A percentile compares a stretch with the other conserved stretches of the same genome.
These are phyloP conservation scores for Drosophila seclusa DNA, from an alignment of 2,888 invertebrate species.

Conservation along the genomic window DNA sequence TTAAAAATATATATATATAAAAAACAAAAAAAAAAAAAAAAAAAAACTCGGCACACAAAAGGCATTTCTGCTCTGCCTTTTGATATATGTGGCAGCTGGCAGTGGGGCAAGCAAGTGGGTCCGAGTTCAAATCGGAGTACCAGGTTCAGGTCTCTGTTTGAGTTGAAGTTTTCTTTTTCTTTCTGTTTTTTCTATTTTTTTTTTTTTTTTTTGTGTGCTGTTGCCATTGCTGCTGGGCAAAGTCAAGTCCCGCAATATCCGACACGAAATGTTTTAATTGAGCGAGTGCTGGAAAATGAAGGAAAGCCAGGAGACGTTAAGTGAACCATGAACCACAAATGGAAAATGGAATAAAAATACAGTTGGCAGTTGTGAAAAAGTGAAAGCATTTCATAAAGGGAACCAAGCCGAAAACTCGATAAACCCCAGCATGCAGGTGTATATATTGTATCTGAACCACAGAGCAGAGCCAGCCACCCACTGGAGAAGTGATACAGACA, in stretches of 20 bases:
- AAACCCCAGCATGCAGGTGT: neutral
- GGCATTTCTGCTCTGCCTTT: constrained; percentile 30
- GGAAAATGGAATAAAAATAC: constrained; percentile 28
- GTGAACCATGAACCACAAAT: constrained; percentile 27
- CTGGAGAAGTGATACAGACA: too few relatives aligned
- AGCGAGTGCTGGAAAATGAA: constrained; percentile 31
- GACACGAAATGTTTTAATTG: constrained; percentile 68
- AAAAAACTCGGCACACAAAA: constrained; percentile 32
- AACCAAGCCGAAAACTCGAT: constrained; percentile 22
- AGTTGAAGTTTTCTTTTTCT: constrained; percentile 16
- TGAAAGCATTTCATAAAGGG: constrained; percentile 59
- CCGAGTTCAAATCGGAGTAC: constrained; percentile 8
- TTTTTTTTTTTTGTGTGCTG: neutral
- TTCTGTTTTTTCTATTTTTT: too few relatives aligned
- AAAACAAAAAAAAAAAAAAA: neutral
- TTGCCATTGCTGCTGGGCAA: constrained; percentile 6
- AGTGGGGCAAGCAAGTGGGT: constrained; percentile 1
- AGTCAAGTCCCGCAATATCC: constrained; percentile 44
- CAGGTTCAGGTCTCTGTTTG: constrained; percentile 11
- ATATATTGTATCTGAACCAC: neutral
- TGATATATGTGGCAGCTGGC: constrained; percentile 41
- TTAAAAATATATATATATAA: constrained; percentile 15
- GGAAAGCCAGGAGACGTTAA: constrained; percentile 12
- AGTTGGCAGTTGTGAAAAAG: constrained; percentile 37
- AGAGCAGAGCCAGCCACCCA: constrained; percentile 2